Evolutionary conservation across 2,797 vertebrate species (phyloP), one percentile per base, ranked within the genome.

Genomic region (Coregonus ussuriensis): DNA sequence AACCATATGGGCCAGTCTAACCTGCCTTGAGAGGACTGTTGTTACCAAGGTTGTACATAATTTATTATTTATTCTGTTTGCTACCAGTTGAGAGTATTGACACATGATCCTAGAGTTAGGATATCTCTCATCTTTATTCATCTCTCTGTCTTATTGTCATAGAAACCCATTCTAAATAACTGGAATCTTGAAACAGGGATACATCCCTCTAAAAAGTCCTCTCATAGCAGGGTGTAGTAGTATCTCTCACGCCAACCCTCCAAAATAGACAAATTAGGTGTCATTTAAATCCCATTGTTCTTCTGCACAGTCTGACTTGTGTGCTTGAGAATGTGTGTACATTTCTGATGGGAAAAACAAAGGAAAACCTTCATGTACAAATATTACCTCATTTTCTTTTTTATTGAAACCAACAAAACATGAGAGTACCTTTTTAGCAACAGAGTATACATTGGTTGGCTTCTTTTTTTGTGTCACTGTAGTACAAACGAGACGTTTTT

Each of bases 341-440:
- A 91, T 91, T 91, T 92, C 82, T 89, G 85, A 92, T 81, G 86
- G 84, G 86, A 85, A 71, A 87, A 79, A 80, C 83, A 88, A 93
- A 91, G 85, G 88, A 91, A 92, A 93, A 96, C 93, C 94, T 95
- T 95, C 92, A 94, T 91, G 90, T 97, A 98, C 97, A 98, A 98
- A 97, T 96, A 98, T 97, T 99, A 99, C 98, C 98, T 99, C 98
- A 98, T 96, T 94, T 95, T 94, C 96, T 95, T 95, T 94, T 95
- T 14, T 95, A 95, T 95, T 95, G 94, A 97, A 94, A 95, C 94
- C 92, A 90, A 87, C 85, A 88, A 92, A 89, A 89, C 87, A 85
- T 81, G 82, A 89, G 92, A 89, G 88, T 89, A 83, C 87, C 84
- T 88, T 94, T 90, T 91, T 94, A 94, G 89, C 91, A 94, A 94